Base-by-base conservation (phyloP, 2,888 invertebrate species). In the Drosophila sordidula region DNA sequence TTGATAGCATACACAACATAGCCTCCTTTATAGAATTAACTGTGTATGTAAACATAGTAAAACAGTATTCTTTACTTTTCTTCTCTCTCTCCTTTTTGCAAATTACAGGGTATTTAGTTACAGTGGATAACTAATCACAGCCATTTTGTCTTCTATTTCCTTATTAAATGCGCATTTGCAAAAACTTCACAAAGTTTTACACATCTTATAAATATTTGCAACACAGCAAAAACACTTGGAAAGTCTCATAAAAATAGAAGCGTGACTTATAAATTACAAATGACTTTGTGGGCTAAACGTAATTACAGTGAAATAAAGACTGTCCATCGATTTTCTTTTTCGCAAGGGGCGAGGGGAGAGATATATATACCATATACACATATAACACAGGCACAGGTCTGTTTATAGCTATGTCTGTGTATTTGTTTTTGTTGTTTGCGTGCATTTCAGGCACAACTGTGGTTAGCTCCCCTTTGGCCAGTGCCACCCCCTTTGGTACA, bases 231-330 rank as follows among this genome's bases (percentile, higher is more conserved):
- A 51, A 46, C 22, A 54, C 36, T 54, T 47, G 46, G 14, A 65
- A 66, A 54, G 26, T 54, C 9, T 9, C 55, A 44, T 56, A 26
- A 56, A 36, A 41, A 16, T 11, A 2, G 6, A 50, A 58, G 50
- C 50, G 67, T 55, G 54, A 46, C 66, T 65, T 54, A 39, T 45
- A 50, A 63, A 55, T 68, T 59, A 52, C 47, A 39, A 49, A 70
- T 61, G 70, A 44, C 62, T 45, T 39, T 32, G 38, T 32, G 29
- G 12, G 9, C 38, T n/a, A 54, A 56, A 56, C 47, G 64, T 56
- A 73, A 73, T 73, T 73, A 75, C 75, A 59, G 32, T 41, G 50
- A 54, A 54, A 75, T 51, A 59, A 74, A 59, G 49, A 25, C 32
- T 34, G 38, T 57, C 58, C 22, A 76, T 73, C 57, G 72, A 73